Percentiles rank a stretch among this genome's conserved stretches.
phyloP scores from a whole-genome alignment of 2,113 vertebrate genomes.

The Sclerurus mexicanus region DNA sequence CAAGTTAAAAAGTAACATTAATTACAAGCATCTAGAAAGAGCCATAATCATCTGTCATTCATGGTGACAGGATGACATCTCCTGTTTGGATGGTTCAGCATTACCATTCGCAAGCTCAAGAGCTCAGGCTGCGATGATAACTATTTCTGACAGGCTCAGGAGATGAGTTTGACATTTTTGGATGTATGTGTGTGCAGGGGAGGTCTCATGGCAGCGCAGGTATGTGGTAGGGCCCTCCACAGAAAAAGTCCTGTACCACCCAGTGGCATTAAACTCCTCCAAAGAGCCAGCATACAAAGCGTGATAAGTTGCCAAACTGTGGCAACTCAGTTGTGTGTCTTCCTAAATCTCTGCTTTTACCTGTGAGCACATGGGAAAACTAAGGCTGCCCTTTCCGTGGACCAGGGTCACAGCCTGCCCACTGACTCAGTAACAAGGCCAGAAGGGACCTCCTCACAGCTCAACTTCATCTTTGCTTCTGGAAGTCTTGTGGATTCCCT shows the following conservation, averaged over 20 bases:
- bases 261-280: neutral
- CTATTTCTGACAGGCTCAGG: neutral
- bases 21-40: slow-evolving; percentile 38
- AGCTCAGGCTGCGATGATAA: neutral
- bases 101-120: neutral
- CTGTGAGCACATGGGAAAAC: neutral
- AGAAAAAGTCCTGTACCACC: neutral
- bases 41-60: slow-evolving; percentile 44
- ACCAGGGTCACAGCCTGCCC: neutral
- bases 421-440: fast-evolving
- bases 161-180: neutral
- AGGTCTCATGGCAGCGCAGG: neutral
- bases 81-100: slow-evolving; percentile 23
- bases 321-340: neutral
- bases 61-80: slow-evolving; percentile 53
- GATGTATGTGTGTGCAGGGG: neutral
- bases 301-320: neutral
- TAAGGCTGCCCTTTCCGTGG: neutral
- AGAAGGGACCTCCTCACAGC: neutral
- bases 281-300: neutral
- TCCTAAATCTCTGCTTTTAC: neutral
- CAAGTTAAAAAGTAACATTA: slow-evolving; percentile 34
- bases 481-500: neutral
- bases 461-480: neutral
- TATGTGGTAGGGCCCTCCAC: neutral